phyloP scores from a whole-genome alignment of 1,140 invertebrate species.

The Manduca sexta region DNA sequence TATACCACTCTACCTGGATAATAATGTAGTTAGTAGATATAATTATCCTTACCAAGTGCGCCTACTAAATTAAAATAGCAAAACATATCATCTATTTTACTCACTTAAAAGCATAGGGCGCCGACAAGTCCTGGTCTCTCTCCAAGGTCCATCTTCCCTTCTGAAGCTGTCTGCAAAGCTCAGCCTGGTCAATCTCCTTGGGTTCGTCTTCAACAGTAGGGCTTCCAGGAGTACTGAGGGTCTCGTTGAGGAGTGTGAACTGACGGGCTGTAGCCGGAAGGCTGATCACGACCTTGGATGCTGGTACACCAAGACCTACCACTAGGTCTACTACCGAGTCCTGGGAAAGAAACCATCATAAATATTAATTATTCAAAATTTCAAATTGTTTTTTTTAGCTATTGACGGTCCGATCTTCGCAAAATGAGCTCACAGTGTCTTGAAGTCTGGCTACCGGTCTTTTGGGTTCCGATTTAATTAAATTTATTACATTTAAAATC shows the following conservation, averaged over 20 bases:
- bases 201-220: constrained; percentile 74
- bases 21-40: too few species aligned
- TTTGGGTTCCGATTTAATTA: too few species aligned
- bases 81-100: constrained; percentile 8
- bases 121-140: constrained; percentile 85
- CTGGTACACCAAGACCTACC: constrained; percentile 79
- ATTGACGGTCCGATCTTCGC: too few species aligned
- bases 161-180: constrained; percentile 78
- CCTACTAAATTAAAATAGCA: too few species aligned
- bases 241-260: constrained; percentile 78
- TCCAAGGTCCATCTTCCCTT: constrained; percentile 82
- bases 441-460: too few species aligned
- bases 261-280: constrained; percentile 78
- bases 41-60: too few species aligned
- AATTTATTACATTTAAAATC: too few species aligned
- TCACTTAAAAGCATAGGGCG: constrained; percentile 82
- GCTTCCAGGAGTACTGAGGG: constrained; percentile 80
- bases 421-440: too few species aligned
- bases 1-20: too few species aligned
- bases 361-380: too few species aligned
- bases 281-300: constrained; percentile 81
- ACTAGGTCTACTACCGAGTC: constrained; percentile 86
- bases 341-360: constrained; percentile 66
- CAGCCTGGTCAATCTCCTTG: constrained; percentile 74
- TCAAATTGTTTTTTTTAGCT: too few species aligned